phyloP scores from a whole-genome alignment of 64 coral and sea anemone species.

The Hydrozoanthus tunicans region DNA sequence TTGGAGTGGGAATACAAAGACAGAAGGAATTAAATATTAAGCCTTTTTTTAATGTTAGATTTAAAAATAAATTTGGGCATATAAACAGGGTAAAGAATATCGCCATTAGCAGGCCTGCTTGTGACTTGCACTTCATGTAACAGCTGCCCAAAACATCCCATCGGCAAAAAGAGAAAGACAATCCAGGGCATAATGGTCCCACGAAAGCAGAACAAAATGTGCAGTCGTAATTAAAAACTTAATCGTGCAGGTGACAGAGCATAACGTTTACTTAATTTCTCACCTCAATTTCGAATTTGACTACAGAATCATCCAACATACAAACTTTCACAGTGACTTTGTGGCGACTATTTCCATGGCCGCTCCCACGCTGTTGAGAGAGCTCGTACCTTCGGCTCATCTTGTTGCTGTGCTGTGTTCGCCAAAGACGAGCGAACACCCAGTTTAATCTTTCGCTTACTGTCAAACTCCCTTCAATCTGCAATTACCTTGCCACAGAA shows the following conservation, averaged over 20 bases:
- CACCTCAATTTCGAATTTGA: slow-evolving; percentile 96
- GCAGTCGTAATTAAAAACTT: slow-evolving; percentile 47
- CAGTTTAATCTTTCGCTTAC: background rate
- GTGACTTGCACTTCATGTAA: background rate
- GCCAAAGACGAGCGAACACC: background rate
- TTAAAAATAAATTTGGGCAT: background rate
- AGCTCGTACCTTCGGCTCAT: slow-evolving; percentile 49
- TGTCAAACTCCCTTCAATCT: slow-evolving; percentile 11
- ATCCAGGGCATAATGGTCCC: background rate
- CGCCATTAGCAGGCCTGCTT: background rate
- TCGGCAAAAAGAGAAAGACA: slow-evolving; percentile 22
- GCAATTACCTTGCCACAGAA: slow-evolving; percentile 49
- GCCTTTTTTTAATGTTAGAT: background rate
- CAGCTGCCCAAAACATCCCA: slow-evolving; percentile 46
- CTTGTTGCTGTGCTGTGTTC: background rate
- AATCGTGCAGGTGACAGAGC: background rate
- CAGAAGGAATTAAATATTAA: background rate
- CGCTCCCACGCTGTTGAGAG: slow-evolving; percentile 70
- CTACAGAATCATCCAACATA: slow-evolving; percentile 92
- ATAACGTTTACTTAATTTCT: slow-evolving; percentile 13
- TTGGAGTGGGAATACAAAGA: background rate
- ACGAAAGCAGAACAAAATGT: slow-evolving; percentile 40
- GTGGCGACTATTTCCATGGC: slow-evolving; percentile 62
- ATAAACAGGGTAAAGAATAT: background rate
- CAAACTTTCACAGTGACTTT: slow-evolving; percentile 90